Percentiles rank a stretch among this genome's conserved stretches.
These are phyloP conservation scores for Dissostichus mawsoni DNA, from an alignment of 2,113 vertebrate species.

Conservation along the genomic window DNA sequence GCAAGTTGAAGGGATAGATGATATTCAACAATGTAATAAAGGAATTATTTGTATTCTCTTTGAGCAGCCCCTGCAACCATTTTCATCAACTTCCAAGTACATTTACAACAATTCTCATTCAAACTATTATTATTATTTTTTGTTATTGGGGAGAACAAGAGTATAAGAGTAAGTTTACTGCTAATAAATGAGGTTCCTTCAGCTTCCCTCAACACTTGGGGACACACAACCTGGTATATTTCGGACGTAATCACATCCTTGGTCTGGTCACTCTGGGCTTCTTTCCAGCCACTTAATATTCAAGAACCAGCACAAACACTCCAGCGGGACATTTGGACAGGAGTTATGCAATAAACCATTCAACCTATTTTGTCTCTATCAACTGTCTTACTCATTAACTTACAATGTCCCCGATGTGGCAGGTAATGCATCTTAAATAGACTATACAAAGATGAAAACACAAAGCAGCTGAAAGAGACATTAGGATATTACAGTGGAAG, in stretches of 20 bases:
- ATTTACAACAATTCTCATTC: background rate
- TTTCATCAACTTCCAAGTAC: background rate
- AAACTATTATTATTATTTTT: no score
- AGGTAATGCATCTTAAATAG: slow-evolving; percentile 31
- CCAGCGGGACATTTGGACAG: slow-evolving; percentile 1
- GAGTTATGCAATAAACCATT: slow-evolving; percentile 20
- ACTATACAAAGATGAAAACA: slow-evolving; percentile 1
- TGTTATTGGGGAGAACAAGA: no score
- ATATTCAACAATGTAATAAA: background rate
- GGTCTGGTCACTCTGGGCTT: slow-evolving; percentile 44
- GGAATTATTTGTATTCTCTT: background rate
- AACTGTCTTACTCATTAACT: slow-evolving; percentile 5
- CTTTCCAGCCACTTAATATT: slow-evolving; percentile 38
- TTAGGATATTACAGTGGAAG: background rate
- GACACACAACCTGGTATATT: background rate
- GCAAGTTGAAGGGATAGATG: background rate
- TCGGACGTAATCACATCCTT: slow-evolving; percentile 29
- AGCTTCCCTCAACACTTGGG: background rate
- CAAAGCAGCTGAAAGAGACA: background rate
- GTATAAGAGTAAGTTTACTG: slow-evolving; percentile 1
- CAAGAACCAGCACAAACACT: slow-evolving; percentile 14
- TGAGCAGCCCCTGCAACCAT: background rate
- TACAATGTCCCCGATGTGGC: background rate
- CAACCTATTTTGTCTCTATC: slow-evolving; percentile 33
- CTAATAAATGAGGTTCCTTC: slow-evolving; percentile 14